phyloP scores from a whole-genome alignment of 1,140 invertebrate species.

The Drosophila eugracilis region DNA sequence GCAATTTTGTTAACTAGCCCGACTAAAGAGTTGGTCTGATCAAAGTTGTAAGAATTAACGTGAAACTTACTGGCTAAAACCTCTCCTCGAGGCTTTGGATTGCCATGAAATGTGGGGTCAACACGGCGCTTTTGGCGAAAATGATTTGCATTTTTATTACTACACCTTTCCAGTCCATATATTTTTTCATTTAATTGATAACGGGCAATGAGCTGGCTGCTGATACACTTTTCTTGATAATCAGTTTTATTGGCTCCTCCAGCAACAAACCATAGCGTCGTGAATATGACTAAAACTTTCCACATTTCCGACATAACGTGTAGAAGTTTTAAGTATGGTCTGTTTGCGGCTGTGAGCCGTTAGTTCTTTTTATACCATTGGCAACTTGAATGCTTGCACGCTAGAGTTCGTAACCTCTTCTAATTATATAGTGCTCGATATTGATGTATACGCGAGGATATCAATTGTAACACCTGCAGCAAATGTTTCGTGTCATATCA shows the following conservation, averaged over 20 bases:
- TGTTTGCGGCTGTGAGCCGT: neutral
- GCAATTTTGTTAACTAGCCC: constrained; percentile 86
- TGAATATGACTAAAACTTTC: constrained; percentile 9
- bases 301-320: constrained; percentile 8
- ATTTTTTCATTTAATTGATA: constrained; percentile 55
- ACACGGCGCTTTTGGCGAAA: constrained; percentile 57
- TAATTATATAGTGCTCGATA: constrained; percentile 44
- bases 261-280: neutral
- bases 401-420: constrained; percentile 58
- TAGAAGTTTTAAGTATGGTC: neutral
- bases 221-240: constrained; percentile 43
- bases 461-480: constrained; percentile 47
- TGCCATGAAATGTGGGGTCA: constrained; percentile 85
- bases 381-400: constrained; percentile 35
- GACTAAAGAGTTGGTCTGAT: constrained; percentile 86
- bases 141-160: too few relatives aligned
- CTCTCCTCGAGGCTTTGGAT: constrained; percentile 86
- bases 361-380: constrained; percentile 21
- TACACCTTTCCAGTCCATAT: constrained; percentile 28
- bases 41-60: constrained; percentile 69
- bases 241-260: neutral
- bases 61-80: constrained; percentile 85
- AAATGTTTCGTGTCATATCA: constrained; percentile 1
- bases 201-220: constrained; percentile 56
- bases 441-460: constrained; percentile 7